Conservation (phyloP, 2,888 invertebrate genomes). For the Drosophila vallismaia region DNA sequence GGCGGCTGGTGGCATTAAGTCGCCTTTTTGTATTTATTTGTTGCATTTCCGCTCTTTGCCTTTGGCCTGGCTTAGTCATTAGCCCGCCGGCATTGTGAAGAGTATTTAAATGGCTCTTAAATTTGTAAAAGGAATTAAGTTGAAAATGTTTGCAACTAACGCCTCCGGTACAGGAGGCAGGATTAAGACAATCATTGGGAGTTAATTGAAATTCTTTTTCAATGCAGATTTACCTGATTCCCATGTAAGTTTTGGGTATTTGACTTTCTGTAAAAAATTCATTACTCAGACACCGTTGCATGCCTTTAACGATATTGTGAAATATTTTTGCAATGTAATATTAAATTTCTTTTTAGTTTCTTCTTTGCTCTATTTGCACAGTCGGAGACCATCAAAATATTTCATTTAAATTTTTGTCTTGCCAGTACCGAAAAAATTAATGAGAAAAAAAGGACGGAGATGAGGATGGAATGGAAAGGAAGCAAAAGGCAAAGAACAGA, state of each 20-base stretch:
- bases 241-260: too few species aligned
- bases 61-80: slow-evolving; percentile 61
- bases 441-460: slow-evolving; percentile 34
- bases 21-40: slow-evolving; percentile 65
- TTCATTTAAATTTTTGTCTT: slow-evolving; percentile 66
- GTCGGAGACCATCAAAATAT: slow-evolving; percentile 52
- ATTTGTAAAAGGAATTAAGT: slow-evolving; percentile 45
- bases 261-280: background rate
- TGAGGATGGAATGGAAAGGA: slow-evolving; percentile 13
- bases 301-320: background rate
- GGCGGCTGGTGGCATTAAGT: slow-evolving; percentile 58
- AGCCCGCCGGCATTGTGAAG: slow-evolving; percentile 48
- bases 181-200: slow-evolving; percentile 32
- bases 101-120: slow-evolving; percentile 49
- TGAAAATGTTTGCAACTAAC: slow-evolving; percentile 6
- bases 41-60: slow-evolving; percentile 64
- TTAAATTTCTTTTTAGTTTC: slow-evolving; percentile 41
- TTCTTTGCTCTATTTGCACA: slow-evolving; percentile 25
- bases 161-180: background rate
- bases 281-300: slow-evolving; percentile 12
- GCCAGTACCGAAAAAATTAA: slow-evolving; percentile 57
- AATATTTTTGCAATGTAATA: slow-evolving; percentile 33
- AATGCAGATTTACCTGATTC: slow-evolving; percentile 6
- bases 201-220: slow-evolving; percentile 18
- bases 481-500: slow-evolving; percentile 39